These are phyloP conservation scores for Hiodon tergisus DNA, from an alignment of 2,113 vertebrate species.

Conservation along the genomic window DNA sequence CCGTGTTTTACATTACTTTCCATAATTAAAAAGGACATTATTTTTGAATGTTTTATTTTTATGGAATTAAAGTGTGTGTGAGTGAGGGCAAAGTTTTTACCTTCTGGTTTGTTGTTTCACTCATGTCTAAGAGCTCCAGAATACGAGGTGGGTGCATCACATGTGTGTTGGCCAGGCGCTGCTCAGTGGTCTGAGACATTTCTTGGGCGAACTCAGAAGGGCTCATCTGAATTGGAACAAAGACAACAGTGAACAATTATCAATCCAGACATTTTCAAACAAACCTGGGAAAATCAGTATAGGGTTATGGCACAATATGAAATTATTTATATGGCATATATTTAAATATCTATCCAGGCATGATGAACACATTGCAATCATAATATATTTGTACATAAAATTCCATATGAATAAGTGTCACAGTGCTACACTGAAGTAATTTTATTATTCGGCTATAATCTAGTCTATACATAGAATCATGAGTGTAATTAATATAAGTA, in stretches of 20 bases:
- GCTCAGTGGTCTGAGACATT: slow-evolving; percentile 71
- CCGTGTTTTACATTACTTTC: neutral
- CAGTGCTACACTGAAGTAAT: too few species aligned
- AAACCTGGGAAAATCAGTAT: too few species aligned
- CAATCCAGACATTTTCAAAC: neutral
- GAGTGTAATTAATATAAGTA: too few species aligned
- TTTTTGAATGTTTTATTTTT: neutral
- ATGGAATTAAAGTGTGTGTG: neutral
- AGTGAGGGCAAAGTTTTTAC: slow-evolving; percentile 48
- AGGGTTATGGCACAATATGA: too few species aligned
- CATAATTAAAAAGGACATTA: neutral
- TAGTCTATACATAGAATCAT: too few species aligned
- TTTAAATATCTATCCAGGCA: too few species aligned
- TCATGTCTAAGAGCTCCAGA: slow-evolving; percentile 67
- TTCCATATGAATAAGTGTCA: too few species aligned
- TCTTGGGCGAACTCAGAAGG: slow-evolving; percentile 77
- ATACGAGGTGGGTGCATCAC: slow-evolving; percentile 58
- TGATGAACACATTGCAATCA: too few species aligned
- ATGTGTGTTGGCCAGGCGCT: slow-evolving; percentile 59
- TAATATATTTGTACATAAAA: too few species aligned
- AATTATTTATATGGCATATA: too few species aligned
- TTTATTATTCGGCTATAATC: too few species aligned
- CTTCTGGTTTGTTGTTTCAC: slow-evolving; percentile 68
- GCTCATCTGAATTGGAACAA: slow-evolving; percentile 65
- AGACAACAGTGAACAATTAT: slow-evolving; percentile 4